phyloP scores from a whole-genome alignment of 1,140 invertebrate species.

The Mylabris phalerata region DNA sequence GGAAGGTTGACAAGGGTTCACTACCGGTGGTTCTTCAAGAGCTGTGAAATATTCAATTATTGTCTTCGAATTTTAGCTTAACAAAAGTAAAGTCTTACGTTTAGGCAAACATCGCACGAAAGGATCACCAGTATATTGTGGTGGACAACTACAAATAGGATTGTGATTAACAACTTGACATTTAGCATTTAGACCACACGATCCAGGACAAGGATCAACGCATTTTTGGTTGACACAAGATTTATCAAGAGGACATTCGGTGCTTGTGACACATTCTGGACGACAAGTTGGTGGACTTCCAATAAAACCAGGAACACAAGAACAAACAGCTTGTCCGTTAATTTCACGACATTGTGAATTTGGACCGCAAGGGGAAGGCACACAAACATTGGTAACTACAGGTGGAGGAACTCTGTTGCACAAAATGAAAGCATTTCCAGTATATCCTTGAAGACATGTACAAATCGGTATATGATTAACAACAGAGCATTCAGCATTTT shows the following conservation, averaged over 20 bases:
- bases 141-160: constrained; percentile 69
- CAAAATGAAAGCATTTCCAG: constrained; percentile 62
- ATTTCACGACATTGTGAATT: constrained; percentile 74
- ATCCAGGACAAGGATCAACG: constrained; percentile 67
- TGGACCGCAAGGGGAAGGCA: constrained; percentile 74
- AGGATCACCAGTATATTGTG: constrained; percentile 73
- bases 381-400: constrained; percentile 58
- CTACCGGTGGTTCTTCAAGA: constrained; percentile 41
- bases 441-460: constrained; percentile 57
- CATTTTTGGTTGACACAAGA: constrained; percentile 64
- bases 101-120: constrained; percentile 56
- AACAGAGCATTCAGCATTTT: constrained; percentile 64
- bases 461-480: constrained; percentile 71
- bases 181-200: constrained; percentile 71
- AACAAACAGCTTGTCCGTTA: constrained; percentile 72
- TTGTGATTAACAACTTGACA: constrained; percentile 61
- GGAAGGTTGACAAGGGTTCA: constrained; percentile 60
- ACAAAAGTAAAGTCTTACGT: constrained; percentile 34
- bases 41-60: constrained; percentile 27
- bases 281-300: constrained; percentile 58
- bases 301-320: constrained; percentile 61
- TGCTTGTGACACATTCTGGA: constrained; percentile 58
- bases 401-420: constrained; percentile 46
- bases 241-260: constrained; percentile 52
- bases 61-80: background rate